Base-by-base conservation (phyloP, 37 sponge, comb jelly and placozoan species). In the Aphrocallistes beatrix region DNA sequence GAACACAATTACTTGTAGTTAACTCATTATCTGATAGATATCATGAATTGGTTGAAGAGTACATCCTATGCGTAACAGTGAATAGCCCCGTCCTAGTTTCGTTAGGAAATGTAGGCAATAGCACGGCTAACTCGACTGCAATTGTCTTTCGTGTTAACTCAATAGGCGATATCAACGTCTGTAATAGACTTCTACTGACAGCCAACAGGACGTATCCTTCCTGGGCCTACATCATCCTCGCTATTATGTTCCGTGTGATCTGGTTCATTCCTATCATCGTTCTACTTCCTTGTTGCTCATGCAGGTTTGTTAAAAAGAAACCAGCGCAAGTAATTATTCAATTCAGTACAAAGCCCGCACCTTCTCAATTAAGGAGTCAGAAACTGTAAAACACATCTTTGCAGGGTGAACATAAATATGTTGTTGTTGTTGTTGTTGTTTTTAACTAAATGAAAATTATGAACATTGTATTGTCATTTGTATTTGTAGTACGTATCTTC, bases 191-290 rank as follows among this genome's bases (percentile, higher is more conserved):
- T 6, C 34, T 60, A 13, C 28, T 25, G 10, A 30, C 25, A 32
- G 75, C 75, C 3, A 60, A 60, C n/a, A 32, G 32, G 3, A 60
- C 3, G 75, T 60, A 60, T 60, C 75, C 75, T 13, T 60, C 75
- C n/a, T 60, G 75, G 75, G 25, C 32, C 75, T 60, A 60, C 34
- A 60, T 60, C 1, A 3, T 60, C 28, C 75, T 60, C 10, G 10
- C 75, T 32, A 60, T 60, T 25, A 25, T 60, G 3, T 60, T 60
- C 21, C 75, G 75, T 13, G 21, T 60, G 10, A 32, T 60, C 34
- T 60, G 75, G 75, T 60, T 60, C 75, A 13, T 60, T 60, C 75
- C 75, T 8, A 25, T 60, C 75, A 60, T 60, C 3, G n/a, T 60
- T 13, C n/a, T 60, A 13, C 10, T 60, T 60, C 75, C 75, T 25